Evolutionary conservation across 2,113 vertebrate species (phyloP), one percentile per base, ranked within the genome.

Genomic region (Neolamprologus cancellatus): DNA sequence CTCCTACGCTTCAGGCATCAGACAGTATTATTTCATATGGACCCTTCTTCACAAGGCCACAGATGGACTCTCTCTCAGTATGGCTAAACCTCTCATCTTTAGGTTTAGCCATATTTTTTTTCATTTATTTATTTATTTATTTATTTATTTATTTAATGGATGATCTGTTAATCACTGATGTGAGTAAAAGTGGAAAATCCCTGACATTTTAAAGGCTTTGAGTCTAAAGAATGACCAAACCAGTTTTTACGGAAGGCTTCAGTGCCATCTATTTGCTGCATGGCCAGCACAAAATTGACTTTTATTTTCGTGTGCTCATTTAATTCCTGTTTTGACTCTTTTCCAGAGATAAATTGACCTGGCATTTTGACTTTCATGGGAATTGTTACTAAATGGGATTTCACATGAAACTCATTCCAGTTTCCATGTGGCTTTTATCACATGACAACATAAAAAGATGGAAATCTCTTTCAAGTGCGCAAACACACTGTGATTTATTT

Each of bases 1-100:
- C 83, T 86, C 85, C 83, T 81, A 20, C 78, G 12, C 90, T 55
- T 50, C 10, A 30, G 23, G 81, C 79, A 87, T 91, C 82, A 71
- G 46, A 92, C 87, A 87, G 41, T 69, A 78, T 61, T 20, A 25
- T 57, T 11, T 46, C 46, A 25, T 48, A 39, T 41, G 44, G 76
- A 78, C 82, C 10, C 55, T 17, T 54, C 13, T 54, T 84, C 25
- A 7, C 25, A 18, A 7, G 30, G 12, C 20, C 14, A 36, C 5
- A 76, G 78, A 14, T 61, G 53, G 57, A 14, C 30, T 81, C 6
- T 32, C 32, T 32, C 32, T 32, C 32, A 7, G 1, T 32, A 32
- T 32, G 32, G 32, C 7, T 32, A 32, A 32, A 32, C 32, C 32
- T 32, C 25, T 79, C 30, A 4, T 81, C 46, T 59, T 14, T 48